Conservation (phyloP, 2,888 invertebrate genomes). For the Drosophila greeni region DNA sequence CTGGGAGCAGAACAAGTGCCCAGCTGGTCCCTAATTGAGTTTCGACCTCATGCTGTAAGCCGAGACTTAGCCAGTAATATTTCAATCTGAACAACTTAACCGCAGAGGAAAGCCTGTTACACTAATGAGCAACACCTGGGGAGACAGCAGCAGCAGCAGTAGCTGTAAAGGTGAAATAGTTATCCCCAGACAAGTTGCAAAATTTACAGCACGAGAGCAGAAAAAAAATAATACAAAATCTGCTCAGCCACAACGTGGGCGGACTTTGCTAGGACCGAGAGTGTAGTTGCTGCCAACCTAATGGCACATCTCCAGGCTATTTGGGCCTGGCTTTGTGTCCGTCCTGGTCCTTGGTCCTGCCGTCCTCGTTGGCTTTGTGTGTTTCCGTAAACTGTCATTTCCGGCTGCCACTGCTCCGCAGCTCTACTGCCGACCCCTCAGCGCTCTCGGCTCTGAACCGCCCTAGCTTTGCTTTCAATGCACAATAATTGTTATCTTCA, state of each 20-base stretch:
- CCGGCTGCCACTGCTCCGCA: slow-evolving; percentile 54
- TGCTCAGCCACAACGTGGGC: slow-evolving; percentile 33
- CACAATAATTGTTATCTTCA: slow-evolving; percentile 73
- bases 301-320: slow-evolving; percentile 62
- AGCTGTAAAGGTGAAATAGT: slow-evolving; percentile 29
- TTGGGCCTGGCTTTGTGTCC: slow-evolving; percentile 50
- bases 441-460: not conserved
- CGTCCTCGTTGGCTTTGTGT: slow-evolving; percentile 45
- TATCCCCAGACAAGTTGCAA: slow-evolving; percentile 38
- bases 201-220: slow-evolving; percentile 30
- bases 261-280: slow-evolving; percentile 9
- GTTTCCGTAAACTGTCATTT: slow-evolving; percentile 69
- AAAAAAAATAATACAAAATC: slow-evolving; percentile 15
- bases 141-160: slow-evolving; percentile 20
- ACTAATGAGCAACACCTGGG: slow-evolving; percentile 60
- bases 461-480: slow-evolving; percentile 63
- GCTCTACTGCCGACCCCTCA: slow-evolving; percentile 25
- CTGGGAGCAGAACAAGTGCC: not conserved
- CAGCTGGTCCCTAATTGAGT: slow-evolving; percentile 22
- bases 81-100: slow-evolving; percentile 45
- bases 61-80: slow-evolving; percentile 23
- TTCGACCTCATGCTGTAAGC: slow-evolving; percentile 26
- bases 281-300: slow-evolving; percentile 60
- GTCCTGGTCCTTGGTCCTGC: slow-evolving; percentile 15
- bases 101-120: slow-evolving; percentile 37